Percentiles rank a stretch among this genome's conserved stretches.
These are phyloP conservation scores for Calameuta filiformis DNA, from an alignment of 2,888 invertebrate species.

Conservation along the genomic window DNA sequence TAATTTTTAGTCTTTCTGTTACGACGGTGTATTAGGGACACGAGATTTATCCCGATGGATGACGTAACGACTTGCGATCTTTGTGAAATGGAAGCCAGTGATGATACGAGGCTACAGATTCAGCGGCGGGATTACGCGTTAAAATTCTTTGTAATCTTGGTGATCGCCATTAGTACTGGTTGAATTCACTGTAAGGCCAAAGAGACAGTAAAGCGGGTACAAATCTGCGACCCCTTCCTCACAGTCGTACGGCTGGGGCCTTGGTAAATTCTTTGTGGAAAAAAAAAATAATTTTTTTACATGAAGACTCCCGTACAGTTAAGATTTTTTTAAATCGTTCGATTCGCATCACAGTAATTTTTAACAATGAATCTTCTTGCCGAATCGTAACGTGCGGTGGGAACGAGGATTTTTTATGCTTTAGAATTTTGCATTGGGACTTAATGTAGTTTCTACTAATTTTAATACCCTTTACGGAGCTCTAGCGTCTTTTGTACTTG, in stretches of 20 bases:
- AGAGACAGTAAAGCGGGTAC: conserved; percentile 56
- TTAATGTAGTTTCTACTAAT: not conserved
- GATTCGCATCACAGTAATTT: not conserved
- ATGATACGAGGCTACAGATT: conserved; percentile 62
- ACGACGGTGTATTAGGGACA: not conserved
- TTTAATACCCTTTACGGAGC: not conserved
- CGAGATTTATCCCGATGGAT: not conserved
- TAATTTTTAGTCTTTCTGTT: not conserved
- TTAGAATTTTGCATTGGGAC: not conserved
- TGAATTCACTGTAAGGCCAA: conserved; percentile 64
- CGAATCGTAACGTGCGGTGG: not conserved
- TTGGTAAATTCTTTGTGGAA: not conserved
- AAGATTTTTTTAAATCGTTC: not conserved
- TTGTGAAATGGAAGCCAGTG: conserved; percentile 49
- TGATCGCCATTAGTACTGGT: conserved; percentile 53
- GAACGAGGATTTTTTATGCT: not conserved
- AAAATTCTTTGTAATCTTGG: conserved; percentile 66
- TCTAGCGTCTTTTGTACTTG: not conserved
- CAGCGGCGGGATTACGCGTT: conserved; percentile 52
- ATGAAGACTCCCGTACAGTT: not conserved
- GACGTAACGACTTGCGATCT: not conserved
- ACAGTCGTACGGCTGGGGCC: conserved; percentile 35
- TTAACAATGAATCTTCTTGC: not conserved
- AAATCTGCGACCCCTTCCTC: conserved; percentile 32
- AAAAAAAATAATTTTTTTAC: not conserved